phyloP scores from a whole-genome alignment of 2,797 vertebrate species.

The Argyrosomus regius region DNA sequence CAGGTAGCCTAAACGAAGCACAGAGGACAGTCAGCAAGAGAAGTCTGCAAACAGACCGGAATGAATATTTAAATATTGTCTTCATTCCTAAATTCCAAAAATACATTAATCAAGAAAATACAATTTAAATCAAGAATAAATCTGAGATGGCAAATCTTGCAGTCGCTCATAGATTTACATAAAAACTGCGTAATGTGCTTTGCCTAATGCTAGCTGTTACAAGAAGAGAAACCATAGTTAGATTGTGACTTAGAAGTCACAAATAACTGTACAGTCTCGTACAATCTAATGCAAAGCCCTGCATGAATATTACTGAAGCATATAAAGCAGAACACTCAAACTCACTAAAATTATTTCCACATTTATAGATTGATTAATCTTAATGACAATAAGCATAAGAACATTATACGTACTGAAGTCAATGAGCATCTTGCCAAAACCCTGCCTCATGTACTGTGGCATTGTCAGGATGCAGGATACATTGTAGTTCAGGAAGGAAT shows the following conservation, averaged over 20 bases:
- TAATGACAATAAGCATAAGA: background rate
- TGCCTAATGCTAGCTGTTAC: background rate
- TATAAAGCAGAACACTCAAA: too few relatives aligned
- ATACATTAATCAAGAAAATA: background rate
- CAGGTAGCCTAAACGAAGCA: conserved; percentile 88
- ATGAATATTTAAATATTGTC: background rate
- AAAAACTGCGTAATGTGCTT: background rate
- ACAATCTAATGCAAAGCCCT: background rate
- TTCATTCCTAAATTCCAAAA: background rate
- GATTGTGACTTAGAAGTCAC: background rate
- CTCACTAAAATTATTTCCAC: too few relatives aligned
- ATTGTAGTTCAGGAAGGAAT: conserved; percentile 98
- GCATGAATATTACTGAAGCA: background rate
- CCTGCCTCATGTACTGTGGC: conserved; percentile 98
- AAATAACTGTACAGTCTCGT: background rate
- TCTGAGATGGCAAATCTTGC: background rate
- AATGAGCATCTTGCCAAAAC: conserved; percentile 98
- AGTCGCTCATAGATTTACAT: background rate
- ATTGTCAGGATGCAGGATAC: conserved; percentile 98
- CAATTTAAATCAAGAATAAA: background rate
- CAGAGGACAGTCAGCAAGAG: background rate
- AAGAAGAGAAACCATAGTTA: background rate
- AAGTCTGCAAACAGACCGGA: background rate
- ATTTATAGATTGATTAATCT: too few relatives aligned
- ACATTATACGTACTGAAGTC: conserved; percentile 93